Evolutionary conservation across 1,140 invertebrate species (phyloP).

Genomic region (Drosophila parabipectinata): DNA sequence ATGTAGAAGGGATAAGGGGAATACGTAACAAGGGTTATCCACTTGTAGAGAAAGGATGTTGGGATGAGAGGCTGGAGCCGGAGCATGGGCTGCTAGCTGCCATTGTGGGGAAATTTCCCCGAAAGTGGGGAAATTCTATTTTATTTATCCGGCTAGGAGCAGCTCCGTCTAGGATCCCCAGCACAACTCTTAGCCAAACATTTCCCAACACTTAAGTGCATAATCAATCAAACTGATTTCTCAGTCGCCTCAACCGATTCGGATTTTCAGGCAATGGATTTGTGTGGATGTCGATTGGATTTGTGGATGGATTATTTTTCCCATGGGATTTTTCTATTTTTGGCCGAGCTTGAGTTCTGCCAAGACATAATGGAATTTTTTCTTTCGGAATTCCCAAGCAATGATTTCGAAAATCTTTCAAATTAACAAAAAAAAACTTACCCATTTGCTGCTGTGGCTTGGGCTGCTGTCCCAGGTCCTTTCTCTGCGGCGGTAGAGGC

Average conservation of each 20-base stretch:
- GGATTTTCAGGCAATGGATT: constrained; percentile 38
- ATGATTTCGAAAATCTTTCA: constrained; percentile 5
- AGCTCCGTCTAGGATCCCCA: constrained; percentile 23
- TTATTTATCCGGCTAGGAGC: constrained; percentile 57
- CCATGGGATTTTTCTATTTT: constrained; percentile 7
- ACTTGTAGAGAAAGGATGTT: not conserved
- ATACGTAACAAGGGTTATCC: not conserved
- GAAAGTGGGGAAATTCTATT: constrained; percentile 56
- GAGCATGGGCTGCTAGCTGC: not conserved
- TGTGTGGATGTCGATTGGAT: constrained; percentile 24
- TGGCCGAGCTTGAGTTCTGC: not conserved
- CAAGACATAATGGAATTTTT: not conserved
- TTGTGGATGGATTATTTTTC: constrained; percentile 33
- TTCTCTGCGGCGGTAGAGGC: constrained; percentile 64
- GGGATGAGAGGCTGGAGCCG: not conserved
- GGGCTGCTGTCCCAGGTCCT: constrained; percentile 60
- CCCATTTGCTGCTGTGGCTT: constrained; percentile 67
- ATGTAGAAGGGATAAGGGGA: not conserved
- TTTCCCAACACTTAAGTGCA: constrained; percentile 74
- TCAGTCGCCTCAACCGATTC: constrained; percentile 51
- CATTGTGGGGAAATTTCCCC: no score
- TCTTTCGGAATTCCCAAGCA: not conserved
- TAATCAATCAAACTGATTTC: constrained; percentile 83
- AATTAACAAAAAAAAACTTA: constrained; percentile 42
- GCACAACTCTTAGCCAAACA: constrained; percentile 47